phyloP scores from a whole-genome alignment of 2,113 vertebrate species.

The Psammodynastes pulverulentus region DNA sequence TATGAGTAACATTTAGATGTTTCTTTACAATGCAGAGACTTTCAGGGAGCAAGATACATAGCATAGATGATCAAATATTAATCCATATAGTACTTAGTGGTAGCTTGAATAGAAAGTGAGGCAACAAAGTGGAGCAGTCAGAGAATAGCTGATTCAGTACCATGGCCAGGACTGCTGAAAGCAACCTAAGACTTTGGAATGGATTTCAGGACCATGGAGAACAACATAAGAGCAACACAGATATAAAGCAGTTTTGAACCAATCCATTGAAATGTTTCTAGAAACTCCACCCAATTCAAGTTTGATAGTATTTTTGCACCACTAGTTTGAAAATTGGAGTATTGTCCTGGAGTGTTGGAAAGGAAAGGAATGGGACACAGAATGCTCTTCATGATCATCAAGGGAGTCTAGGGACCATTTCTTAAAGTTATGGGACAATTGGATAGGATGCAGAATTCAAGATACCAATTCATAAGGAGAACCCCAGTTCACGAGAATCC shows the following conservation, averaged over 20 bases:
- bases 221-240: neutral
- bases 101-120: neutral
- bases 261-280: neutral
- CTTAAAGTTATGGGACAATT: neutral
- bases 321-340: neutral
- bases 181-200: neutral
- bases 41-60: neutral
- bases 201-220: neutral
- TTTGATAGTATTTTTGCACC: neutral
- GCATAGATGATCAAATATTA: neutral
- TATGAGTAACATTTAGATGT: neutral
- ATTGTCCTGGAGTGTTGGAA: neutral
- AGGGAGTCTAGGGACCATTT: neutral
- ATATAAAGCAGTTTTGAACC: neutral
- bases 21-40: neutral
- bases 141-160: neutral
- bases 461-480: neutral
- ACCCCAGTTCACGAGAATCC: neutral
- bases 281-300: neutral
- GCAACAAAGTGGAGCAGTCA: neutral
- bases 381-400: neutral
- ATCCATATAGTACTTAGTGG: neutral
- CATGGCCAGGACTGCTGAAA: neutral
- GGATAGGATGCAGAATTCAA: neutral
- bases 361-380: neutral